Conservation (phyloP, 2,113 vertebrate genomes). For the Brachypteracias leptosomus region DNA sequence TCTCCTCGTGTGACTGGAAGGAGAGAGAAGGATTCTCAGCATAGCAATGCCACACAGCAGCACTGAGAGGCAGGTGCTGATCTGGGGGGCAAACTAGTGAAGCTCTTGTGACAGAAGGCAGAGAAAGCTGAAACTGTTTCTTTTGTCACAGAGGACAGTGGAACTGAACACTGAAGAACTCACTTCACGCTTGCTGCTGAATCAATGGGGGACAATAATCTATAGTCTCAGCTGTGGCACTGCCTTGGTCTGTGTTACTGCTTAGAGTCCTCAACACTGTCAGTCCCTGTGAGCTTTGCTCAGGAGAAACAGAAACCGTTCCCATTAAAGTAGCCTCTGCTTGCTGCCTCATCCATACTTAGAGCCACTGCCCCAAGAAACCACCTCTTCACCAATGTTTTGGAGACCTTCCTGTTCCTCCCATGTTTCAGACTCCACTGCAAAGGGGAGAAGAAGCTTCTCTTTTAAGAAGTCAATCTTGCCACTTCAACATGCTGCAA, state of each 20-base stretch:
- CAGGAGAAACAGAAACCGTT: background rate
- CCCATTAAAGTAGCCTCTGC: background rate
- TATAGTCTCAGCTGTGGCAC: background rate
- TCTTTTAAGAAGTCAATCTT: background rate
- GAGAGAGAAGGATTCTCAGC: background rate
- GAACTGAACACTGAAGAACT: background rate
- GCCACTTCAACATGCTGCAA: background rate
- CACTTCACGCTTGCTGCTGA: background rate
- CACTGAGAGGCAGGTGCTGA: background rate
- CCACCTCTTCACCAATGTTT: background rate
- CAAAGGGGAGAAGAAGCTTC: background rate
- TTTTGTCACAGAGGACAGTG: background rate
- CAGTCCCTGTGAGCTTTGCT: background rate
- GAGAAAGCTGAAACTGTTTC: background rate
- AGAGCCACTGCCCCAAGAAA: background rate
- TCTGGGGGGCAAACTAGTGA: background rate
- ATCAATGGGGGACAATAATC: background rate
- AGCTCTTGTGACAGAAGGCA: background rate
- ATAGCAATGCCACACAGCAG: background rate
- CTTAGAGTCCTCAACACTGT: background rate
- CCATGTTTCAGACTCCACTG: background rate
- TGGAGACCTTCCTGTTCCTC: background rate
- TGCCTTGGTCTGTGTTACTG: background rate
- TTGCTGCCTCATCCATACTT: background rate
- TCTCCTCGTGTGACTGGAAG: conserved; percentile 71